A percentile compares a stretch with the other conserved stretches of the same genome.
Evolutionary conservation across 2,888 invertebrate species (phyloP).

Genomic region (Drosophila mulleri): DNA sequence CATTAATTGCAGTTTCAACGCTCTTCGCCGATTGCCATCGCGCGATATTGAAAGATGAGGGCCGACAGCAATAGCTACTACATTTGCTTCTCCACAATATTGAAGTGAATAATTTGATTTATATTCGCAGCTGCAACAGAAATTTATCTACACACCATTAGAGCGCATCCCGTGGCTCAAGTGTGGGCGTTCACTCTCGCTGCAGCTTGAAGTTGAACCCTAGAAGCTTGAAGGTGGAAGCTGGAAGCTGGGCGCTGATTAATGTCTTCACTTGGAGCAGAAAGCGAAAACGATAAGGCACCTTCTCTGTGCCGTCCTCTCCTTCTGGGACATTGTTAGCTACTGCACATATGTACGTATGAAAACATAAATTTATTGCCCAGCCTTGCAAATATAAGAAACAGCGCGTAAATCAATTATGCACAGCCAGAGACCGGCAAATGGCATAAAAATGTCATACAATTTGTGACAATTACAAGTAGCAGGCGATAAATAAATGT

Average conservation of each 20-base stretch:
- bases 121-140: slow-evolving; percentile 30
- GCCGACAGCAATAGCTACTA: slow-evolving; percentile 21
- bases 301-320: background rate
- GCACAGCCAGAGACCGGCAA: slow-evolving; percentile 54
- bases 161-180: slow-evolving; percentile 59
- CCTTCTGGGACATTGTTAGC: slow-evolving; percentile 37
- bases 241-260: slow-evolving; percentile 51
- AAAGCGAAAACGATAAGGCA: slow-evolving; percentile 78
- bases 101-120: slow-evolving; percentile 48
- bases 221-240: slow-evolving; percentile 1
- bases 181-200: slow-evolving; percentile 61
- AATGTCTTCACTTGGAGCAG: slow-evolving; percentile 66
- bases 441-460: slow-evolving; percentile 79
- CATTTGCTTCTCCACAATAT: background rate
- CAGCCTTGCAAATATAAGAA: slow-evolving; percentile 59
- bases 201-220: slow-evolving; percentile 4
- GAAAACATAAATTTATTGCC: slow-evolving; percentile 61
- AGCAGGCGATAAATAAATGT: slow-evolving; percentile 74
- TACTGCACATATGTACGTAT: slow-evolving; percentile 41
- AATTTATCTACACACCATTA: slow-evolving; percentile 62
- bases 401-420: slow-evolving; percentile 78
- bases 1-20: slow-evolving; percentile 75
- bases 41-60: slow-evolving; percentile 24
- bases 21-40: slow-evolving; percentile 64
- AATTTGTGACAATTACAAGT: slow-evolving; percentile 81